These are phyloP conservation scores for Pseudomugil gertrudae DNA, from an alignment of 2,797 vertebrate species.

Conservation along the genomic window DNA sequence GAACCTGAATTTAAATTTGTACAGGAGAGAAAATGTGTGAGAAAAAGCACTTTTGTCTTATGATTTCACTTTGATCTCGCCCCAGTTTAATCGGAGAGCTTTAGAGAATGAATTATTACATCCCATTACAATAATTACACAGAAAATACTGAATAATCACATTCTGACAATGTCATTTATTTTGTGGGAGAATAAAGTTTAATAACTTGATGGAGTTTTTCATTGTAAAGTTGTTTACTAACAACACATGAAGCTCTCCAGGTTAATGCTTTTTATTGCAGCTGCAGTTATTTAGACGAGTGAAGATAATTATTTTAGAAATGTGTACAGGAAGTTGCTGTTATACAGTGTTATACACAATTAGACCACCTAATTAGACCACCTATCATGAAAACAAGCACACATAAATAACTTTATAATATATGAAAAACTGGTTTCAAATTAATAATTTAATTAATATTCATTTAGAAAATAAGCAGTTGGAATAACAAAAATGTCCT, in stretches of 20 bases:
- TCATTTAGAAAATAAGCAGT: too few relatives aligned
- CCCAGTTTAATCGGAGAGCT: not conserved
- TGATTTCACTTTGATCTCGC: not conserved
- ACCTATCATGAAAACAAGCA: too few relatives aligned
- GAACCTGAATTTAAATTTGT: not conserved
- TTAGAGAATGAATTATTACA: not conserved
- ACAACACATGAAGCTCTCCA: not conserved
- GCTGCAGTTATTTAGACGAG: not conserved
- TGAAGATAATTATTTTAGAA: not conserved
- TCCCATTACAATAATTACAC: not conserved
- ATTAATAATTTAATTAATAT: too few relatives aligned
- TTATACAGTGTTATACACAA: too few relatives aligned
- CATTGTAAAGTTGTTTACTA: not conserved
- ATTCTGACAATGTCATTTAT: not conserved
- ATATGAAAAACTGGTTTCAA: too few relatives aligned
- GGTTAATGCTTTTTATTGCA: not conserved
- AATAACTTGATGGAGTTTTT: not conserved
- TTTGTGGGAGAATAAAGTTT: too few relatives aligned
- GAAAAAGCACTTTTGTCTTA: not conserved
- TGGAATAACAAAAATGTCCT: too few relatives aligned
- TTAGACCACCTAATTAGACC: too few relatives aligned
- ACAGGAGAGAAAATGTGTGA: not conserved
- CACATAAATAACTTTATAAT: too few relatives aligned
- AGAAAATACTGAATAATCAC: not conserved
- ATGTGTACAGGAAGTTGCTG: not conserved